Base-by-base conservation (phyloP, 2,888 invertebrate genomes). In the Acanthosoma haemorrhoidale region DNA sequence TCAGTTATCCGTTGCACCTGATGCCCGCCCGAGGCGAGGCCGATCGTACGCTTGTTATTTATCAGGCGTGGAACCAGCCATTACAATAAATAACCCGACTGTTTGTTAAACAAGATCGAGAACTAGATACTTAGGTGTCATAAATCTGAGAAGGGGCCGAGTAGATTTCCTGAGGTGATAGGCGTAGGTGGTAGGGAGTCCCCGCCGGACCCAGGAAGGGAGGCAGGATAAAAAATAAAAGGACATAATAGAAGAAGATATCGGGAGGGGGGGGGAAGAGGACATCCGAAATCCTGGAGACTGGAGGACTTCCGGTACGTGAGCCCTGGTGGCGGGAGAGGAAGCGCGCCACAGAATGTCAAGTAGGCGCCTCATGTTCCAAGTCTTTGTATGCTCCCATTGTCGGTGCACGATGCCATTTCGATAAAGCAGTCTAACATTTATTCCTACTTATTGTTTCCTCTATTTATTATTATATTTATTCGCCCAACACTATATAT, bases 211-310 rank as follows among this genome's bases (percentile, higher is more conserved):
- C 51, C 34, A 59, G 59, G 31, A 31, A 34, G 59, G 34, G 34
- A 32, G 36, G 11, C 13, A 36, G 61, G 36, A 38, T 13, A 3
- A 61, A 61, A 60, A 61, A 41, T n/a, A 9, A 34, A 57, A 59
- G 29, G 18, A 59, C 13, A 34, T 31, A 59, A 32, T 32, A 36
- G 16, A 41, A 41, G 41, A 41, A 41, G 16, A 15, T 15, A 41
- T 16, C 16, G 13, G n/a, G n/a, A 5, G 5, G 36, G 13, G 16
- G 21, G 36, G 32, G 61, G 61, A 61, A 61, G 61, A 61, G 61
- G 61, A 61, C 34, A 61, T 61, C 61, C 61, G 61, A 61, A 61
- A 61, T 61, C 34, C 34, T 61, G 61, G 61, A 61, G 61, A 61
- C 61, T 32, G 61, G 34, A 34, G 32, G 38, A 2, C 34, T 36